phyloP scores from a whole-genome alignment of 2,888 invertebrate species.

The Pammene fasciana region DNA sequence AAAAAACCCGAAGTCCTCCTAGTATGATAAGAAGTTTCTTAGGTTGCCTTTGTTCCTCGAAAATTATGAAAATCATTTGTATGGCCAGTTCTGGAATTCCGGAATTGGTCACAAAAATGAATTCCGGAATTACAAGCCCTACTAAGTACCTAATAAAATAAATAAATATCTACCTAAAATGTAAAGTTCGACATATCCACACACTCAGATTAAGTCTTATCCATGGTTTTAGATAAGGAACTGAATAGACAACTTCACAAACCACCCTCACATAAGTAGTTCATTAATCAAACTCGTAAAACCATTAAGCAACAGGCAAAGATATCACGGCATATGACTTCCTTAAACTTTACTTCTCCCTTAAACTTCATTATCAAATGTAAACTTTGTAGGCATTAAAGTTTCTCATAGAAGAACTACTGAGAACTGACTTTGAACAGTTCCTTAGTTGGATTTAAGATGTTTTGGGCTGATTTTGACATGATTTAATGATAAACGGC shows the following conservation, averaged over 20 bases:
- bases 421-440: background rate
- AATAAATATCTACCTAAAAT: too few relatives aligned
- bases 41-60: too few relatives aligned
- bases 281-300: conserved; percentile 2
- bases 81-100: too few relatives aligned
- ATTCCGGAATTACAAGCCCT: too few relatives aligned
- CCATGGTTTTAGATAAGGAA: too few relatives aligned
- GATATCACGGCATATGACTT: conserved; percentile 11
- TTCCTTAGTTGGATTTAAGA: conserved; percentile 10
- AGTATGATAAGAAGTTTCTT: too few relatives aligned
- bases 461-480: background rate
- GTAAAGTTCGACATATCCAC: too few relatives aligned
- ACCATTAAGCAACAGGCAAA: conserved; percentile 21
- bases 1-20: too few relatives aligned
- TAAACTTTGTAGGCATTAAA: conserved; percentile 19
- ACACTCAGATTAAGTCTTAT: background rate
- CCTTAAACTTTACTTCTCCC: background rate
- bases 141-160: too few relatives aligned
- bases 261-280: background rate
- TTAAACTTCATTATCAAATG: conserved; percentile 15
- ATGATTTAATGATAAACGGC: background rate
- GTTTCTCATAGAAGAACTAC: background rate
- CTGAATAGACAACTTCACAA: too few relatives aligned
- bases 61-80: too few relatives aligned
- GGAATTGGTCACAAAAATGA: too few relatives aligned